Percentiles rank a stretch among this genome's conserved stretches.
Conservation (phyloP, 2,113 vertebrate genomes). For the Chaetura pelagica region DNA sequence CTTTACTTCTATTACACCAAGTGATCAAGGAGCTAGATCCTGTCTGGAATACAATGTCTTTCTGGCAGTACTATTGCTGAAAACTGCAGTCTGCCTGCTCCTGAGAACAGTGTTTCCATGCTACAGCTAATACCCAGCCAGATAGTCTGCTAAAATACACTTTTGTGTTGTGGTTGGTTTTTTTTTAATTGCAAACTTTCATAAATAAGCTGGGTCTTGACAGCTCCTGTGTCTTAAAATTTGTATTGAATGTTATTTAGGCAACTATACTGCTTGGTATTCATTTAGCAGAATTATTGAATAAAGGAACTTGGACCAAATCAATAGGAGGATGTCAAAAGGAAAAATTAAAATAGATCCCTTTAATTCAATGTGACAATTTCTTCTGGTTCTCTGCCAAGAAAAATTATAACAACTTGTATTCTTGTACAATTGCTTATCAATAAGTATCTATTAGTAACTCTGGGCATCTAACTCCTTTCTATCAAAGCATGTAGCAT, state of each 20-base stretch:
- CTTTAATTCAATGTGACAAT: constrained; percentile 32
- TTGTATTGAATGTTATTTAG: not conserved
- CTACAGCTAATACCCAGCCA: not conserved
- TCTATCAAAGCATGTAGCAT: not conserved
- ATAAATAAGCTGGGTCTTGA: not conserved
- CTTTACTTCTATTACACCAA: constrained; percentile 28
- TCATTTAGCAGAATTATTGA: constrained; percentile 23
- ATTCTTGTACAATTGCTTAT: not conserved
- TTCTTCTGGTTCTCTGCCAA: not conserved
- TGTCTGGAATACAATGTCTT: constrained; percentile 7
- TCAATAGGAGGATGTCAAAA: constrained; percentile 22
- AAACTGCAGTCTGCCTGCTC: constrained; percentile 28
- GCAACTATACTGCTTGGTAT: not conserved
- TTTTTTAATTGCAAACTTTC: not conserved
- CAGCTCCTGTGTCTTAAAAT: not conserved
- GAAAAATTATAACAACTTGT: not conserved
- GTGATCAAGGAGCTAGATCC: not conserved
- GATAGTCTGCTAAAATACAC: not conserved
- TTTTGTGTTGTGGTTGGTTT: not conserved
- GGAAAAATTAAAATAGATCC: constrained; percentile 32
- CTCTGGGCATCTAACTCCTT: not conserved
- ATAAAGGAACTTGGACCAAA: not conserved
- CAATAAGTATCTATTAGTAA: not conserved
- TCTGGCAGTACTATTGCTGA: not conserved
- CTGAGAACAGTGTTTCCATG: not conserved